Conservation (phyloP, 2,113 vertebrate species). For the Boulengeromyrus knoepffleri region DNA sequence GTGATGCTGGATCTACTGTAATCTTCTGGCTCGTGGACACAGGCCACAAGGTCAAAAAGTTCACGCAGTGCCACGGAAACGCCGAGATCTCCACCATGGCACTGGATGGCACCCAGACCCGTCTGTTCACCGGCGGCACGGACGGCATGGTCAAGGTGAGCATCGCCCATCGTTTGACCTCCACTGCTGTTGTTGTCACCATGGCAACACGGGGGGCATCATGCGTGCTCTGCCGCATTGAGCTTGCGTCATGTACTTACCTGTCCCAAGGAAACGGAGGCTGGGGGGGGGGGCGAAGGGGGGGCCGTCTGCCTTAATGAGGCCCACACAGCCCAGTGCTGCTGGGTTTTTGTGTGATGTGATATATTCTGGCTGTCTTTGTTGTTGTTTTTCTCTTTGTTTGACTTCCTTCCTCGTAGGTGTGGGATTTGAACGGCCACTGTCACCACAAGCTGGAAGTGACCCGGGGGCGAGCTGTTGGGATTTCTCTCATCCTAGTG, state of each 20-base stretch:
- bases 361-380: background rate
- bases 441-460: slow-evolving; percentile 59
- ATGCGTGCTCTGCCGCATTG: background rate
- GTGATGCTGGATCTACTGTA: slow-evolving; percentile 62
- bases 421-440: slow-evolving; percentile 72
- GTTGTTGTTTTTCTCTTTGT: background rate
- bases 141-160: slow-evolving; percentile 62
- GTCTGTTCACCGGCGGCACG: slow-evolving; percentile 64
- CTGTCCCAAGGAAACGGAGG: background rate
- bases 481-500: slow-evolving; percentile 59
- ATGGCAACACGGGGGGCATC: background rate
- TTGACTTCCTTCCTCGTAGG: slow-evolving; percentile 42
- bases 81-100: slow-evolving; percentile 67
- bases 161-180: background rate
- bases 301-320: background rate
- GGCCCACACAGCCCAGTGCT: background rate
- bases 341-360: background rate
- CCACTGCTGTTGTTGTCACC: background rate
- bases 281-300: no score
- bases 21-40: slow-evolving; percentile 70
- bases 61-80: slow-evolving; percentile 71
- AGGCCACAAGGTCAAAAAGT: slow-evolving; percentile 74
- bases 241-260: background rate
- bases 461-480: slow-evolving; percentile 48
- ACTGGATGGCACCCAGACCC: slow-evolving; percentile 53